Evolutionary conservation across 2,888 invertebrate species (phyloP).

Genomic region (Masnerella sp.): DNA sequence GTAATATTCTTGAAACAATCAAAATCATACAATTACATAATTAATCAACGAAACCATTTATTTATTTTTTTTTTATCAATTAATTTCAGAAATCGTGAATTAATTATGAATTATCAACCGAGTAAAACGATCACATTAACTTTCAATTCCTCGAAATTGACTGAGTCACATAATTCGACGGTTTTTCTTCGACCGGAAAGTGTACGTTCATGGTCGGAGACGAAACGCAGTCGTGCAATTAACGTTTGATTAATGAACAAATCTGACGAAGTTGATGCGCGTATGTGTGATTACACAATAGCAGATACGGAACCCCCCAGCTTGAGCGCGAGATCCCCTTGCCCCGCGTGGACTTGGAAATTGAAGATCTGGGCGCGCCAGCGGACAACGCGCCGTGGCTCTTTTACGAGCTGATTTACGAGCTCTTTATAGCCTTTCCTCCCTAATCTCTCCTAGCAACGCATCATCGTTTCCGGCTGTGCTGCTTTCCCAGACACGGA

Average conservation of each 20-base stretch:
- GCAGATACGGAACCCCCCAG: conserved; percentile 17
- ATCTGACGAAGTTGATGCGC: conserved; percentile 20
- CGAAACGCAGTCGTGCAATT: conserved; percentile 45
- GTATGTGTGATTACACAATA: conserved; percentile 46
- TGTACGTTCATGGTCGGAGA: conserved; percentile 23
- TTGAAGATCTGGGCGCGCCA: conserved; percentile 48
- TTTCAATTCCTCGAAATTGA: conserved; percentile 14
- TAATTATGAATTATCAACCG: too few species aligned
- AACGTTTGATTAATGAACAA: conserved; percentile 54
- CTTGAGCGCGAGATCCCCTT: neutral
- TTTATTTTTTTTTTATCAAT: too few species aligned
- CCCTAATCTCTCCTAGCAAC: conserved; percentile 45
- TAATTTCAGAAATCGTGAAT: too few species aligned
- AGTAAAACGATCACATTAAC: conserved; percentile 7
- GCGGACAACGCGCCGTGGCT: conserved; percentile 37
- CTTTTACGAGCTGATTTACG: conserved; percentile 58
- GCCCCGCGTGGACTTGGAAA: conserved; percentile 22
- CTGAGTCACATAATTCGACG: conserved; percentile 32
- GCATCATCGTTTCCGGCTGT: conserved; percentile 50
- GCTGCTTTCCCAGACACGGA: conserved; percentile 17
- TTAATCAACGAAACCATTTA: too few species aligned
- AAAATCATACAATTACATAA: too few species aligned
- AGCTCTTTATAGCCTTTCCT: conserved; percentile 47
- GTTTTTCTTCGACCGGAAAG: conserved; percentile 22
- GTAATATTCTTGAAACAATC: too few species aligned